phyloP scores from a whole-genome alignment of 30 jellyfish, hydroid and myxozoan genomes.

The Hydra vulgaris region DNA sequence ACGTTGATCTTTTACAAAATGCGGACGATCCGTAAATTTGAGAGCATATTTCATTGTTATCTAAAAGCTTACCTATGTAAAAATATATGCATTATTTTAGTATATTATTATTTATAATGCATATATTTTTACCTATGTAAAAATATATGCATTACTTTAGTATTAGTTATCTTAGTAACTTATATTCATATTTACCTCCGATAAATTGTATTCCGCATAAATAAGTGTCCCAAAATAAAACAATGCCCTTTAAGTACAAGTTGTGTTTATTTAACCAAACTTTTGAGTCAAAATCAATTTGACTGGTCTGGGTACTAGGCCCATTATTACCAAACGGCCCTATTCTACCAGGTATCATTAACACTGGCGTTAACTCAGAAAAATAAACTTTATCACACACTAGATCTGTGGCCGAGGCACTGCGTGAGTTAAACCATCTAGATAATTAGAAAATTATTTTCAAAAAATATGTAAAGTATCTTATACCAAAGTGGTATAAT shows the following conservation, averaged over 20 bases:
- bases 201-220: slow-evolving; percentile 54
- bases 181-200: slow-evolving; percentile 36
- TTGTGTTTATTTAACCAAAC: slow-evolving; percentile 38
- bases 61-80: not conserved
- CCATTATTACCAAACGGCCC: slow-evolving; percentile 75
- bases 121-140: not conserved
- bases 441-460: too few relatives aligned
- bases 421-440: not conserved
- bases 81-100: not conserved
- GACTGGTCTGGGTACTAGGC: slow-evolving; percentile 2
- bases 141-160: not conserved
- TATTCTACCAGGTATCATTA: slow-evolving; percentile 11
- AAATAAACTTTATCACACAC: not conserved
- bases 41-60: not conserved
- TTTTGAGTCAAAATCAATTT: slow-evolving; percentile 23
- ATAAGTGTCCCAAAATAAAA: slow-evolving; percentile 33
- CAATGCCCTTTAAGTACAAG: slow-evolving; percentile 35
- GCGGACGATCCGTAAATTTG: slow-evolving; percentile 4
- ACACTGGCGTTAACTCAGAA: slow-evolving; percentile 22
- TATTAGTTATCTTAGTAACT: too few relatives aligned
- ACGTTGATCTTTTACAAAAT: not conserved
- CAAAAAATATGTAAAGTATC: too few relatives aligned
- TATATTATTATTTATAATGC: too few relatives aligned
- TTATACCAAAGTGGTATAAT: too few relatives aligned
- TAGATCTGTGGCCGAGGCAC: slow-evolving; percentile 3